Base-by-base conservation (phyloP, 2,888 invertebrate genomes). In the Hemithea aestivaria region DNA sequence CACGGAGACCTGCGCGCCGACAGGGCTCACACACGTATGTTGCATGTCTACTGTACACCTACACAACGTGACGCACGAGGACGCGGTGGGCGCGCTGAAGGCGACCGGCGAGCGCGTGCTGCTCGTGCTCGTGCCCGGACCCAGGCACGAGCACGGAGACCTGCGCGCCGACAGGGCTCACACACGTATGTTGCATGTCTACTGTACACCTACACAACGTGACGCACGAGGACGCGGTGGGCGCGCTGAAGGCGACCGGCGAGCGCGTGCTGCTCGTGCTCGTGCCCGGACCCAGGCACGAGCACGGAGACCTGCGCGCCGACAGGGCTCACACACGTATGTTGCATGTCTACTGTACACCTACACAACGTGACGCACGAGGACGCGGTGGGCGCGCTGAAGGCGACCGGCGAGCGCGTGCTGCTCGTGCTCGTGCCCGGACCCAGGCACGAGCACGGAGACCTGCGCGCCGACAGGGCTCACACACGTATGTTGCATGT, bases 331-430 rank as follows among this genome's bases (percentile, higher is more conserved):
- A 90, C 52, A 90, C 90, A 45, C 90, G 88, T 88, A 35, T 76
- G 77, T 62, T 16, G 5, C 16, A 4, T 16, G 2, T 16, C 16
- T 4, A 16, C n/a, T n/a, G n/a, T 16, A 2, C 16, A 96, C 77
- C 85, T 99, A 66, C 96, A 97, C 75, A 96, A 97, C 78, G 98
- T 99, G 52, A 95, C 97, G 35, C 99, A 99, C 74, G 99, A 99
- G 72, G 96, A 98, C 62, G 99, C 99, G 7, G 99, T 99, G 40
- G 94, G 94, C 35, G 97, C 97, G 26, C 88, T 99, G 56, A 99
- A 99, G 83, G 95, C 97, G 36, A 96, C 98, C 21, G 94, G 95
- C 51, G 97, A 99, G 66, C 91, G 94, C 56, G 98, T 97, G 35
- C 91, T 93, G 44, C 89, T 95, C 20, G 92, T 96, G 49, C 90